Evolutionary conservation across 2,113 vertebrate species (phyloP).

Genomic region (Edolisoma coerulescens): DNA sequence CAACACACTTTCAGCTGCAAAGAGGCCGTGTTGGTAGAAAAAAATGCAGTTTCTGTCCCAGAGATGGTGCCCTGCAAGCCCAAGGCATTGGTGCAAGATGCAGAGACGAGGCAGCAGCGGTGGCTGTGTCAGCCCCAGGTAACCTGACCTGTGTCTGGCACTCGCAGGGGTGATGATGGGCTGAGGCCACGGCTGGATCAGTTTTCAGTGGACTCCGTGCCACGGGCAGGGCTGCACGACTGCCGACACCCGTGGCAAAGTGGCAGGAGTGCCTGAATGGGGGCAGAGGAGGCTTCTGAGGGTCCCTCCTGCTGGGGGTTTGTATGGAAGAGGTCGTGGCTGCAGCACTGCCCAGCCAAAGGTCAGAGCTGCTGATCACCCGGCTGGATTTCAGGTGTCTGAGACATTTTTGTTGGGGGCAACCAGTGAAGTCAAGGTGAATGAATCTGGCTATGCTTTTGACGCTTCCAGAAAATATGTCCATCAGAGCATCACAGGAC

Average conservation of each 20-base stretch:
- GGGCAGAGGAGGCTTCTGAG: neutral
- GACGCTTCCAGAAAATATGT: neutral
- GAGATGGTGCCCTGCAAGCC: neutral
- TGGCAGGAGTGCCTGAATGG: fast-evolving
- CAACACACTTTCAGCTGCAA: neutral
- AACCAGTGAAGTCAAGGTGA: neutral
- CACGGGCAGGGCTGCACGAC: neutral
- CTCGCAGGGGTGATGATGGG: fast-evolving
- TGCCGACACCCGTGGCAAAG: fast-evolving
- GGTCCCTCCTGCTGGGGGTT: neutral
- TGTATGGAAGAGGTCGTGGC: neutral
- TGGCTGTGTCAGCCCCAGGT: neutral
- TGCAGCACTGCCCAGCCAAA: fast-evolving
- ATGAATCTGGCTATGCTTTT: neutral
- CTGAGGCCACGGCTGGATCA: fast-evolving
- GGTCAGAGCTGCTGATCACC: neutral
- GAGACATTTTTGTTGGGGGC: neutral
- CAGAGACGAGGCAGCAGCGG: neutral
- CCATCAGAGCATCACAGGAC: neutral
- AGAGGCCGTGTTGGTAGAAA: fast-evolving
- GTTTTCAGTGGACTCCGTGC: neutral
- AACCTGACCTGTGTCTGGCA: fast-evolving
- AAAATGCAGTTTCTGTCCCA: neutral
- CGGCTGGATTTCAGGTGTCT: neutral
- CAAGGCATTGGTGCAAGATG: fast-evolving